Conservation (phyloP, 2,797 vertebrate genomes). For the Huso huso region DNA sequence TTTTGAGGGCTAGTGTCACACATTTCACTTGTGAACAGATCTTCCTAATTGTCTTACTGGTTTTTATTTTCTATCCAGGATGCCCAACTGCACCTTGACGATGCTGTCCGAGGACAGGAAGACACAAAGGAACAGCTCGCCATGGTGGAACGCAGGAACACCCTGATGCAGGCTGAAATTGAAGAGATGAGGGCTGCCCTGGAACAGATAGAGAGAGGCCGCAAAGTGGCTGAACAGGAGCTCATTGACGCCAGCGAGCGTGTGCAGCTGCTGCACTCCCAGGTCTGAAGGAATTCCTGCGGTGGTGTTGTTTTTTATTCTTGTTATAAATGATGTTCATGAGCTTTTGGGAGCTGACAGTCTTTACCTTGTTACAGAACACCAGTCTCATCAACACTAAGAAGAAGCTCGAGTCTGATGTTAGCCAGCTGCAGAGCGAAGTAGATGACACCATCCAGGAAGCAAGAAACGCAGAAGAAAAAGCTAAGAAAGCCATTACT, state of each 20-base stretch:
- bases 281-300: slow-evolving; percentile 44
- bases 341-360: slow-evolving; percentile 49
- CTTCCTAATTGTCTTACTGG: no score
- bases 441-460: slow-evolving; percentile 46
- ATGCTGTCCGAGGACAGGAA: slow-evolving; percentile 43
- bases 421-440: slow-evolving; percentile 62
- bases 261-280: no score
- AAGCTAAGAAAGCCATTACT: slow-evolving; percentile 19
- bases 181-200: no score
- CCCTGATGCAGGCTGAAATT: no score
- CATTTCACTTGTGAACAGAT: no score
- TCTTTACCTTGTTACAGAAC: slow-evolving; percentile 47
- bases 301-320: slow-evolving; percentile 47
- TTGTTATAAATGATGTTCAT: slow-evolving; percentile 49
- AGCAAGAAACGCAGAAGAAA: no score
- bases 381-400: slow-evolving; percentile 30
- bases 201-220: no score
- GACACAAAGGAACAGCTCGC: slow-evolving; percentile 37
- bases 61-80: no score
- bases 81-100: slow-evolving; percentile 24
- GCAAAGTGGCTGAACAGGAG: no score
- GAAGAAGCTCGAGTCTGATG: slow-evolving; percentile 67
- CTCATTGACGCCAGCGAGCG: no score
- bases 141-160: no score
- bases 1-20: no score